Conservation (phyloP, 1,140 invertebrate species). For the Saccostrea echinata region DNA sequence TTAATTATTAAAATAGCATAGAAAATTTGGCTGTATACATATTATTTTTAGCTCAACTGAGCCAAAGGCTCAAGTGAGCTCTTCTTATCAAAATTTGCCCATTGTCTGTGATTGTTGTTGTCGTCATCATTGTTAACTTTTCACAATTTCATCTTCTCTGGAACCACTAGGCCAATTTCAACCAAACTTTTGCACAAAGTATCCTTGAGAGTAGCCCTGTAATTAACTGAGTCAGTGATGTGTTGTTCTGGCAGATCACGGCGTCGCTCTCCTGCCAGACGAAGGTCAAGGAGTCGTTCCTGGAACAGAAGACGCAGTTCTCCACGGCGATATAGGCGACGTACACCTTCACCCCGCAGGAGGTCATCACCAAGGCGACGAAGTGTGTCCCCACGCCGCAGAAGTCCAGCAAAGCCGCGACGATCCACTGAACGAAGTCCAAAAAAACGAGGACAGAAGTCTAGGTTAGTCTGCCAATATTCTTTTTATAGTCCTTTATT, state of each 20-base stretch:
- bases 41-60: no score
- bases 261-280: slow-evolving; percentile 62
- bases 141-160: no score
- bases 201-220: no score
- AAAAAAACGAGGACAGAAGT: not conserved
- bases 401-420: slow-evolving; percentile 50
- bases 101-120: no score
- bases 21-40: no score
- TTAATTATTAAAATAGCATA: no score
- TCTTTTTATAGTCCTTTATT: not conserved
- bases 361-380: slow-evolving; percentile 55
- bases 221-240: not conserved
- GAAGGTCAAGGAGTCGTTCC: slow-evolving; percentile 59
- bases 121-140: no score
- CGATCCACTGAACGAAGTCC: slow-evolving; percentile 18
- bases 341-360: slow-evolving; percentile 54
- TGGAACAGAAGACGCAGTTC: slow-evolving; percentile 63
- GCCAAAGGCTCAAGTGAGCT: no score
- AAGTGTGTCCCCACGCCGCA: slow-evolving; percentile 54
- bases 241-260: slow-evolving; percentile 39
- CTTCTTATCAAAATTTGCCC: no score
- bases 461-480: not conserved
- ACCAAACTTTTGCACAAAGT: no score
- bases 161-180: no score
- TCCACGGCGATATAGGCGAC: slow-evolving; percentile 41